These are phyloP conservation scores for Zaprionus ornatus DNA, from an alignment of 1,140 invertebrate genomes.

Conservation along the genomic window DNA sequence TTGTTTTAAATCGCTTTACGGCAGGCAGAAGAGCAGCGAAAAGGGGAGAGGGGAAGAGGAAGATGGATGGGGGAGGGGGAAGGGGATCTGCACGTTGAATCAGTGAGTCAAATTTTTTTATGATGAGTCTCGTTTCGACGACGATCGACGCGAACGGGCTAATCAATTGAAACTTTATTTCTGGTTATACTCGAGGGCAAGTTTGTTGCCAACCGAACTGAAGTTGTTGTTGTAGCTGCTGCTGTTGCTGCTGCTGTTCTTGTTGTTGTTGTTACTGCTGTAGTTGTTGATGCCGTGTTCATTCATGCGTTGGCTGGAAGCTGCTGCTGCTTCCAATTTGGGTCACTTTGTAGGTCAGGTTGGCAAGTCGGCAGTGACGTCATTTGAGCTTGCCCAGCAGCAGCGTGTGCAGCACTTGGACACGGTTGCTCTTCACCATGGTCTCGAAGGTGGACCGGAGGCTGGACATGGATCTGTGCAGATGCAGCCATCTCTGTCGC, in stretches of 20 bases:
- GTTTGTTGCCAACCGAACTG: slow-evolving; percentile 38
- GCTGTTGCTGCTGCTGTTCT: neutral
- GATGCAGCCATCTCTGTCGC: neutral
- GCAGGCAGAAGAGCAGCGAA: neutral
- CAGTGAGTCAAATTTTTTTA: slow-evolving; percentile 49
- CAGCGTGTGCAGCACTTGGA: slow-evolving; percentile 35
- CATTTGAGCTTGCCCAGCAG: slow-evolving; percentile 23
- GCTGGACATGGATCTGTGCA: slow-evolving; percentile 1
- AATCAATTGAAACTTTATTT: slow-evolving; percentile 47
- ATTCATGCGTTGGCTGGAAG: slow-evolving; percentile 39
- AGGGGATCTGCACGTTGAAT: slow-evolving; percentile 3
- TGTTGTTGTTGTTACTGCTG: slow-evolving; percentile 15
- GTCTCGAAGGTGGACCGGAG: neutral
- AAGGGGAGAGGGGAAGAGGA: neutral
- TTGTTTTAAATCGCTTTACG: slow-evolving; percentile 15
- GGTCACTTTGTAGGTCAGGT: slow-evolving; percentile 59
- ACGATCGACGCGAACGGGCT: slow-evolving; percentile 24
- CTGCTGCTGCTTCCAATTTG: slow-evolving; percentile 24
- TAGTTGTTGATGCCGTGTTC: neutral
- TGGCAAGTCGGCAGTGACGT: slow-evolving; percentile 55
- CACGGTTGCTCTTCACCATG: neutral
- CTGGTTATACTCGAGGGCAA: slow-evolving; percentile 43
- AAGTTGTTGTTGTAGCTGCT: neutral
- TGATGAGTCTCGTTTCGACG: slow-evolving; percentile 37
- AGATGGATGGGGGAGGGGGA: neutral